Evolutionary conservation across 2,113 vertebrate genomes (phyloP).

Genomic region (Leucoraja erinaceus): DNA sequence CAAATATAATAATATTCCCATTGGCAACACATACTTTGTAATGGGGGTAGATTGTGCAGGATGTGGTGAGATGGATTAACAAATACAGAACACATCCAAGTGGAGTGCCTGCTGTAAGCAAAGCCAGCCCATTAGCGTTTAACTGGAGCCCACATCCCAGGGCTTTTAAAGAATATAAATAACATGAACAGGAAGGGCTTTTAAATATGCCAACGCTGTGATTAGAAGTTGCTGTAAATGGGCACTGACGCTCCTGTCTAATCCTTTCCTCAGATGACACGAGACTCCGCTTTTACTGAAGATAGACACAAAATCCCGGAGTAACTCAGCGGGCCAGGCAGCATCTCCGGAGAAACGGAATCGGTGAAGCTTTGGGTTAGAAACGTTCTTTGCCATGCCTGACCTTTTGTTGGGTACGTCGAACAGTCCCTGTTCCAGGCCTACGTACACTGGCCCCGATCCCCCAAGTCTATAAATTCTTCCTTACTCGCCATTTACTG

Average conservation of each 20-base stretch:
- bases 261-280: not conserved
- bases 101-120: not conserved
- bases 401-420: too few relatives aligned
- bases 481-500: not conserved
- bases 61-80: not conserved
- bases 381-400: too few relatives aligned
- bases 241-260: not conserved
- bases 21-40: not conserved
- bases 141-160: not conserved
- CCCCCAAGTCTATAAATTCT: too few relatives aligned
- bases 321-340: too few relatives aligned
- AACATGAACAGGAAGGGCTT: not conserved
- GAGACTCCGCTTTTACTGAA: not conserved
- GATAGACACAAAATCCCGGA: too few relatives aligned
- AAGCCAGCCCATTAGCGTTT: not conserved
- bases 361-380: too few relatives aligned
- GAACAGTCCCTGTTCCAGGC: too few relatives aligned
- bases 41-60: not conserved
- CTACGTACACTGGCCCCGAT: too few relatives aligned
- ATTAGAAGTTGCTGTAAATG: slow-evolving; percentile 13
- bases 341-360: too few relatives aligned
- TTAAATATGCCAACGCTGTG: not conserved
- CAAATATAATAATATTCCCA: not conserved
- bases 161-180: not conserved
- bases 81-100: not conserved